Conservation (phyloP, 2,797 vertebrate species). For the Xiphorhynchus erythropygius region DNA sequence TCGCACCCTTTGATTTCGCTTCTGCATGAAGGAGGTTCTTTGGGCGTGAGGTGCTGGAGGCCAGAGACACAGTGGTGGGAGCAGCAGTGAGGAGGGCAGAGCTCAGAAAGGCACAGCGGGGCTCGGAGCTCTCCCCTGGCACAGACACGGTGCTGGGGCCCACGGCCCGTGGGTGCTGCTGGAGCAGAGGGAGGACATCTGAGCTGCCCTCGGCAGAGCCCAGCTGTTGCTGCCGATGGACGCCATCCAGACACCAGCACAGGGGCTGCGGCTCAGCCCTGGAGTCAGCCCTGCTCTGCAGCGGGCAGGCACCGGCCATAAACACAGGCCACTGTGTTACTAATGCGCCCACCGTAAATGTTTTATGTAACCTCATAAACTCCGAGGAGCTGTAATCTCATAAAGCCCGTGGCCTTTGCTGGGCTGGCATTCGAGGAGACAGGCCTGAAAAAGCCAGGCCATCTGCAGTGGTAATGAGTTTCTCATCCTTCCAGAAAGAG, state of each 20-base stretch:
- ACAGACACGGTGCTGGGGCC: neutral
- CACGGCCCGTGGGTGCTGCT: neutral
- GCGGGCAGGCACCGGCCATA: neutral
- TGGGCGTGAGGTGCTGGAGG: accelerated
- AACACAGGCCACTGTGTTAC: neutral
- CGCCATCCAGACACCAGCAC: neutral
- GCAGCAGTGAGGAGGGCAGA: neutral
- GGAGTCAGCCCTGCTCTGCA: neutral
- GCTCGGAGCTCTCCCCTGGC: neutral
- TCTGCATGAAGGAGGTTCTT: neutral
- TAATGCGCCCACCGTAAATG: neutral
- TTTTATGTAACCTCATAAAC: slow-evolving; percentile 18
- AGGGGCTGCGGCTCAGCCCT: neutral
- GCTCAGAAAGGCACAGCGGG: neutral
- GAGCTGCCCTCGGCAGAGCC: neutral
- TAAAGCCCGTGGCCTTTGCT: neutral
- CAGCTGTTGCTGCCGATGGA: slow-evolving; percentile 14
- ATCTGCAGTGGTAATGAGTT: slow-evolving; percentile 49
- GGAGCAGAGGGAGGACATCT: neutral
- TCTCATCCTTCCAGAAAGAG: slow-evolving; percentile 52
- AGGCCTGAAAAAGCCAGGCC: neutral
- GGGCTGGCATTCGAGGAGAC: neutral
- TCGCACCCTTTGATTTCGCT: neutral
- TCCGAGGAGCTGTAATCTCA: neutral
- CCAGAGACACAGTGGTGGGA: neutral